A percentile compares a stretch with the other conserved stretches of the same genome.
Evolutionary conservation across 2,113 vertebrate genomes (phyloP).

Genomic region (Typhlomys cinereus): DNA sequence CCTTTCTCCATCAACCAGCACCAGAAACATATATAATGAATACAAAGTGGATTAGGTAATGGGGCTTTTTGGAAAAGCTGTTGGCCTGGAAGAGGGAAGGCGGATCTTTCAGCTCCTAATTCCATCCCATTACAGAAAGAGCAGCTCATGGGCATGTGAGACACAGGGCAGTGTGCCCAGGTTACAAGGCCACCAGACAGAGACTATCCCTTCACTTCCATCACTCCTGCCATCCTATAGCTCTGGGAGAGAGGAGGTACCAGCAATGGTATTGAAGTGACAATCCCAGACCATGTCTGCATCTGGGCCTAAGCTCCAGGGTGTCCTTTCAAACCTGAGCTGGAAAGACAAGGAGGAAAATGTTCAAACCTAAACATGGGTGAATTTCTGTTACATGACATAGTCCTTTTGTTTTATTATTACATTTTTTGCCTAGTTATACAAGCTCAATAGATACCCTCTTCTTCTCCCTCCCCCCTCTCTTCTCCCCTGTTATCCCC

Average conservation of each 20-base stretch:
- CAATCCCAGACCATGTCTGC: background rate
- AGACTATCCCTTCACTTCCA: background rate
- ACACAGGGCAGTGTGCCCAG: background rate
- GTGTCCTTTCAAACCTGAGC: background rate
- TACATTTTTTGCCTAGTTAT: no score
- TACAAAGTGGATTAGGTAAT: background rate
- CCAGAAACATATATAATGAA: background rate
- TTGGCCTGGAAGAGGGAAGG: background rate
- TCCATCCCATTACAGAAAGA: background rate
- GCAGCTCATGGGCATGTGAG: background rate
- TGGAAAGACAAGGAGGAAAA: background rate
- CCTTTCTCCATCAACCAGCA: background rate
- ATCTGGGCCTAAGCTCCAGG: background rate
- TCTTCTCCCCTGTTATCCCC: no score
- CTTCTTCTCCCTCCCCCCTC: no score
- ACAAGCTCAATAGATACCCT: no score
- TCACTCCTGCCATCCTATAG: background rate
- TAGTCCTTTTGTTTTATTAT: no score
- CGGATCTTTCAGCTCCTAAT: background rate
- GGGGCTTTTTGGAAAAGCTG: background rate
- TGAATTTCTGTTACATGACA: background rate
- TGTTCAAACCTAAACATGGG: background rate
- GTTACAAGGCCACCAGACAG: background rate
- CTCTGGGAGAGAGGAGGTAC: rapidly evolving
- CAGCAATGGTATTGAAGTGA: rapidly evolving